Evolutionary conservation across 30 jellyfish, hydroid and myxozoan species (phyloP), one percentile per base, ranked within the genome.

Genomic region (Aurelia sp.): DNA sequence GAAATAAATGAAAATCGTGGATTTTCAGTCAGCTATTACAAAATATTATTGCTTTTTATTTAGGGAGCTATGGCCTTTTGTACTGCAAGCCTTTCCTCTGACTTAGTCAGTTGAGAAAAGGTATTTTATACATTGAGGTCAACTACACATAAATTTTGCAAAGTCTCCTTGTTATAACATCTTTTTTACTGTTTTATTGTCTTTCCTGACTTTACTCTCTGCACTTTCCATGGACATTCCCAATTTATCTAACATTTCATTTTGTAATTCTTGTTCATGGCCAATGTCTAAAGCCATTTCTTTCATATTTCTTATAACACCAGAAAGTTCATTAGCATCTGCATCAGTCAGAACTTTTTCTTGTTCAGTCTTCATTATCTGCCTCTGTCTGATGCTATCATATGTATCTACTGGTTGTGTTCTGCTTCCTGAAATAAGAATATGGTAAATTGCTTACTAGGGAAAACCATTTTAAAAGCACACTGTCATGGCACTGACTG

Each of bases 251-350:
- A 93, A 40, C 69, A 88, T 96, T 70, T 93, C 86, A 55, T 90
- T 48, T 89, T 93, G 98, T 17, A 81, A 59, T 35, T 84, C 96
- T 61, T 88, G 98, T 59, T 93, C 98, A 19, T 59, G 19, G 30
- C 73, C 53, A 35, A 89, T 85, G 63, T 88, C 97, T 22, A 77
- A 30, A 31, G 98, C 98, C 86, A 93, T 63, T 38, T 87, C 76
- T 77, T 93, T 93, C 80, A 93, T 85, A 55, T 76, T 89, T 24
- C 65, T 62, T 47, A 93, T n/a, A 13, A 92, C 93, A 12, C 88
- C 67, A 31, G 96, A 41, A 44, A 92, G 61, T 72, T 92, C 97
- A 52, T 71, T 48, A 10, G 96, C 97, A 61, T 88, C 96, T 33
- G 91, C 57, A 13, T 79, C 94, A 33, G 72, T 62, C 24, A 78